Conservation (phyloP, 2,113 vertebrate genomes). For the Menura novaehollandiae region DNA sequence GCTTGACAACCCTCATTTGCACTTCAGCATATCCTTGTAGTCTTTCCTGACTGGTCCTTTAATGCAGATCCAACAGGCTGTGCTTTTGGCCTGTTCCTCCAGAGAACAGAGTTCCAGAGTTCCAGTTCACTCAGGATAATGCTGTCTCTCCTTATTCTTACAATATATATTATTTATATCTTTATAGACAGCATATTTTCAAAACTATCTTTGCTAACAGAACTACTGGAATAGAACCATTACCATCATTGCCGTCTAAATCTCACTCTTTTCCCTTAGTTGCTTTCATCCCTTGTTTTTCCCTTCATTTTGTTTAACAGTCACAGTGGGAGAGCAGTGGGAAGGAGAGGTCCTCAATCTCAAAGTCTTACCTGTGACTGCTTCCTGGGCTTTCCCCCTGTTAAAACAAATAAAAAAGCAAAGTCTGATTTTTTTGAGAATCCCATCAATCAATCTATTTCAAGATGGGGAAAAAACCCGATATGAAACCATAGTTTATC, state of each 20-base stretch:
- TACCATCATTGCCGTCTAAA: neutral
- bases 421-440: neutral
- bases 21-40: neutral
- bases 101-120: neutral
- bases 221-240: neutral
- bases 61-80: neutral
- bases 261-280: neutral
- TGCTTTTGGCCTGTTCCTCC: neutral
- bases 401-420: neutral
- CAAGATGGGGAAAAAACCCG: neutral
- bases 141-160: neutral
- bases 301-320: neutral
- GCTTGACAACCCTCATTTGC: neutral
- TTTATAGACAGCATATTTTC: neutral
- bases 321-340: neutral
- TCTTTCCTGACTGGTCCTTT: neutral
- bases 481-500: neutral
- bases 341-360: neutral
- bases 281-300: neutral
- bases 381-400: conserved; percentile 82
- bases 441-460: neutral
- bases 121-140: neutral
- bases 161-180: neutral
- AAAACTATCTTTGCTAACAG: neutral
- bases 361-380: conserved; percentile 73